Conservation (phyloP, 2,888 invertebrate species). For the Epicampocera succincta region DNA sequence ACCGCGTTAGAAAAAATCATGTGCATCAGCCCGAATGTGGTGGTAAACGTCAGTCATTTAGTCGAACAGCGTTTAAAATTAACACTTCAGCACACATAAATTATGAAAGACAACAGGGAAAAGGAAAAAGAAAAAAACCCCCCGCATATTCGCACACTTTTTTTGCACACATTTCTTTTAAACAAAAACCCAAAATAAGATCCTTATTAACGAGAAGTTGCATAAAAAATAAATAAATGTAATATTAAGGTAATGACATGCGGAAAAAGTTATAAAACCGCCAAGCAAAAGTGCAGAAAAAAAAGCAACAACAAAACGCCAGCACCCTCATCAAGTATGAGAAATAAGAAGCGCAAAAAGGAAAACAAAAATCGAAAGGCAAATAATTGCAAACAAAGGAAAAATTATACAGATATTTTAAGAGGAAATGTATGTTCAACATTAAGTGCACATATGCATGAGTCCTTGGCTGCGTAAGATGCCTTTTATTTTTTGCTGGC, state of each 20-base stretch:
- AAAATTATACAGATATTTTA: constrained; percentile 58
- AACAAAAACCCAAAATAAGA: constrained; percentile 63
- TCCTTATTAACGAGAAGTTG: constrained; percentile 56
- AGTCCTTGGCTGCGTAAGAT: constrained; percentile 29
- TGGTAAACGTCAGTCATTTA: constrained; percentile 68
- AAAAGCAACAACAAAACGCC: no score
- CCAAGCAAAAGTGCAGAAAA: constrained; percentile 61
- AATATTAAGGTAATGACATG: constrained; percentile 52
- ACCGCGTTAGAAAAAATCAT: constrained; percentile 56
- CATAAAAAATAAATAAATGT: no score
- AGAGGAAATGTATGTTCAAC: constrained; percentile 66
- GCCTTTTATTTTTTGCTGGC: constrained; percentile 4
- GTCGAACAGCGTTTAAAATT: constrained; percentile 72
- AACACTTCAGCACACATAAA: constrained; percentile 73
- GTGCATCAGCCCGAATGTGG: constrained; percentile 61
- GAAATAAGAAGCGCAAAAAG: constrained; percentile 23
- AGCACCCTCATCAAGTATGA: constrained; percentile 44
- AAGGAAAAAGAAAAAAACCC: constrained; percentile 15
- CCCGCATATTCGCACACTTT: constrained; percentile 22
- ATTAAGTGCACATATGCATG: constrained; percentile 68
- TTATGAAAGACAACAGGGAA: constrained; percentile 63
- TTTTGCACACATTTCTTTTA: constrained; percentile 5
- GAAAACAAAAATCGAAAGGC: constrained; percentile 41
- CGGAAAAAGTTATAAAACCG: constrained; percentile 52
- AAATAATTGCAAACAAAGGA: constrained; percentile 63